A percentile compares a stretch with the other conserved stretches of the same genome.
phyloP scores from a whole-genome alignment of 2,888 invertebrate genomes.

The Scrobipalpa atriplicella region DNA sequence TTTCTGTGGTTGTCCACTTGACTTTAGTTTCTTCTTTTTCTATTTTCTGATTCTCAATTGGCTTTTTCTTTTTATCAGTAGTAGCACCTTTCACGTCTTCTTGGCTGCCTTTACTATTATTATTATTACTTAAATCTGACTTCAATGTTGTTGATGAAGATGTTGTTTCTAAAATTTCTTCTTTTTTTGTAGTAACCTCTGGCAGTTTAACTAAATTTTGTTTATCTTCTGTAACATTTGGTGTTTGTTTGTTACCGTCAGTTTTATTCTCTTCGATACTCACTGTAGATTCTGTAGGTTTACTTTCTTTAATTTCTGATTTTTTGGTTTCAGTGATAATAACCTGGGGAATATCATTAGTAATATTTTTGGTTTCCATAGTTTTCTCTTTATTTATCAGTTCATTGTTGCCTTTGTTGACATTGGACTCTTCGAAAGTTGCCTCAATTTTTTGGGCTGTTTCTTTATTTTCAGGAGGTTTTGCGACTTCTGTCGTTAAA shows the following conservation, averaged over 20 bases:
- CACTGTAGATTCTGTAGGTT: not conserved
- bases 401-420: not conserved
- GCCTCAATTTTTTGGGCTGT: not conserved
- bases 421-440: not conserved
- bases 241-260: too few relatives aligned
- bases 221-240: not conserved
- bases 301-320: not conserved
- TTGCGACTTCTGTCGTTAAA: constrained; percentile 31
- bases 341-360: constrained; percentile 10
- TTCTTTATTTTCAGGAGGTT: constrained; percentile 38
- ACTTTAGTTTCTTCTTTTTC: not conserved
- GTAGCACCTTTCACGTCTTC: not conserved
- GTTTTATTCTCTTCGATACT: not conserved
- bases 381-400: too few relatives aligned
- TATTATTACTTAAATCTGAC: not conserved
- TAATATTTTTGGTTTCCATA: not conserved
- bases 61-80: not conserved
- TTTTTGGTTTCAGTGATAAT: not conserved
- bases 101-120: not conserved
- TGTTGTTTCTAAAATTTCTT: not conserved
- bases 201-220: constrained; percentile 36
- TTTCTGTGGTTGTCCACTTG: constrained; percentile 7
- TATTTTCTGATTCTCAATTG: not conserved
- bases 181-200: constrained; percentile 42
- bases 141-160: not conserved